Evolutionary conservation across 2,888 invertebrate species (phyloP).

Genomic region (Scotopteryx bipunctaria): DNA sequence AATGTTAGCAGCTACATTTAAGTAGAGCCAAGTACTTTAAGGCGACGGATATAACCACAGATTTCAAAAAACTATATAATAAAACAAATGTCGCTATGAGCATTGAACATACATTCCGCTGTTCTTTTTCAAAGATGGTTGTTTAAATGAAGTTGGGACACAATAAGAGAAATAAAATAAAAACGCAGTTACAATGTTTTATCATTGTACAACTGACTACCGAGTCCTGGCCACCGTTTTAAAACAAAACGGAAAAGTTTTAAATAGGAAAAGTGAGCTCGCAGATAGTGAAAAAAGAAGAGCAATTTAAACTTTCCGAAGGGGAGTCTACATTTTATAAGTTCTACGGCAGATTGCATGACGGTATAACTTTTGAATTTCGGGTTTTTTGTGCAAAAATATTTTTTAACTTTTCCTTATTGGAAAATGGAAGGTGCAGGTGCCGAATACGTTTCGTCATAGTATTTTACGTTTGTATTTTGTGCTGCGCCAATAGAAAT

Average conservation of each 20-base stretch:
- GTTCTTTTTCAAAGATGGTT: too few species aligned
- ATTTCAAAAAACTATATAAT: too few species aligned
- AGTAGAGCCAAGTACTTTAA: too few species aligned
- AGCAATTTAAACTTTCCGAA: slow-evolving; percentile 75
- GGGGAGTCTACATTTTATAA: slow-evolving; percentile 70
- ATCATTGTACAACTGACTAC: slow-evolving; percentile 36
- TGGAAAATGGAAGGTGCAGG: slow-evolving; percentile 1
- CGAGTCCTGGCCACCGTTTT: slow-evolving; percentile 53
- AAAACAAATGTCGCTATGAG: too few species aligned
- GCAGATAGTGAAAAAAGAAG: slow-evolving; percentile 76
- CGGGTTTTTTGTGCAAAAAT: slow-evolving; percentile 30
- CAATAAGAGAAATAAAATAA: slow-evolving; percentile 28
- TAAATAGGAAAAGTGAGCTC: slow-evolving; percentile 77
- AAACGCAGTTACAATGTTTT: slow-evolving; percentile 34
- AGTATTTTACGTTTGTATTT: neutral
- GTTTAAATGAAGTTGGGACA: neutral
- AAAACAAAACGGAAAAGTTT: slow-evolving; percentile 77
- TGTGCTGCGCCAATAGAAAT: neutral
- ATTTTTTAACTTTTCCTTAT: slow-evolving; percentile 25
- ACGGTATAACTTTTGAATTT: slow-evolving; percentile 57
- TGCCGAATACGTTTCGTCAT: neutral
- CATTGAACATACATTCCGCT: too few species aligned
- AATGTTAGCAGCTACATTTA: too few species aligned
- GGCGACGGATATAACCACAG: too few species aligned
- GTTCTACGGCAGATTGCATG: slow-evolving; percentile 68